These are phyloP conservation scores for Fulica atra DNA, from an alignment of 2,113 vertebrate species.

Conservation along the genomic window DNA sequence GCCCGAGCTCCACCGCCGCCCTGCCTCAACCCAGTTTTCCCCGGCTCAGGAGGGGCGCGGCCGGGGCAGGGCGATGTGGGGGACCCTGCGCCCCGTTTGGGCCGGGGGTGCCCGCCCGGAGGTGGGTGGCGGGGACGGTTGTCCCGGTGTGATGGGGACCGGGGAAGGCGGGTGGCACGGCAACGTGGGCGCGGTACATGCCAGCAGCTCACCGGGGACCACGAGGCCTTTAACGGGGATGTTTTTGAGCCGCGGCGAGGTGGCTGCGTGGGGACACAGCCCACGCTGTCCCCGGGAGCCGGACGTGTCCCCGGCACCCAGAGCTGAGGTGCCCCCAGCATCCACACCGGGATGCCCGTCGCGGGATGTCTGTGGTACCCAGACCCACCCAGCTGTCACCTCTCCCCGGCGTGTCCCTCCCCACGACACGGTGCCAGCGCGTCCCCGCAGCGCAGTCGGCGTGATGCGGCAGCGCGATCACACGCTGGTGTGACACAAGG, in stretches of 20 bases:
- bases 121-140: too few relatives aligned
- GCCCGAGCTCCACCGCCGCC: neutral
- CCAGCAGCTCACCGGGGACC: neutral
- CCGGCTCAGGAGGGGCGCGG: fast-evolving
- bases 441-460: neutral
- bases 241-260: fast-evolving
- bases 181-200: fast-evolving
- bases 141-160: fast-evolving
- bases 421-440: neutral
- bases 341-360: fast-evolving
- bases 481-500: neutral
- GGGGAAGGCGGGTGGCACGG: neutral
- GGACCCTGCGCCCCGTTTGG: neutral
- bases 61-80: too few relatives aligned
- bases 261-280: neutral
- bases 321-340: neutral
- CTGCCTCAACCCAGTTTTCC: neutral
- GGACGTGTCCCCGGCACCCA: too few relatives aligned
- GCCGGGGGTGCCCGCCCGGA: neutral
- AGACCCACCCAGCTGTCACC: neutral
- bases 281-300: fast-evolving
- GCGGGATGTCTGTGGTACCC: neutral
- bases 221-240: fast-evolving
- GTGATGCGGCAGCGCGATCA: neutral
- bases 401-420: neutral